Conservation (phyloP, 1,140 invertebrate species). For the Hycleus cichorii region DNA sequence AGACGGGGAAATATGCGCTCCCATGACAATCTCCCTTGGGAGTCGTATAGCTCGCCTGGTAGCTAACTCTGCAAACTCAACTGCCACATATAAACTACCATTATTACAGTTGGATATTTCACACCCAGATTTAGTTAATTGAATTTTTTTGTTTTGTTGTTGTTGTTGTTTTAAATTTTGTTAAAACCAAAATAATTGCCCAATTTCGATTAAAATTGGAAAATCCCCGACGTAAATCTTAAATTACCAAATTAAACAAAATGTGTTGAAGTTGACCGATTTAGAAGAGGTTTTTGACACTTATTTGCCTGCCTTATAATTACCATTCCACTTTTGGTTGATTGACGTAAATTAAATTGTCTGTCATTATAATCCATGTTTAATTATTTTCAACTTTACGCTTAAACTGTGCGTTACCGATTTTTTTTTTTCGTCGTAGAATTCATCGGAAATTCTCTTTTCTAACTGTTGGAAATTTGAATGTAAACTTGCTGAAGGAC, state of each 20-base stretch:
- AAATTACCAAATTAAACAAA: too few relatives aligned
- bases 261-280: too few relatives aligned
- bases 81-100: constrained; percentile 32
- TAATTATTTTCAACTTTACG: constrained; percentile 2
- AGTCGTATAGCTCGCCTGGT: constrained; percentile 32
- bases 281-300: too few relatives aligned
- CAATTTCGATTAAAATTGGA: too few relatives aligned
- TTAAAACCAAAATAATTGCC: too few relatives aligned
- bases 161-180: too few relatives aligned
- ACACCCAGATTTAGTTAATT: constrained; percentile 17
- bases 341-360: constrained; percentile 7
- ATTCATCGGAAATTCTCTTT: too few relatives aligned
- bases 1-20: constrained; percentile 36
- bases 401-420: too few relatives aligned
- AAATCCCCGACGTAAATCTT: too few relatives aligned
- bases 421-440: too few relatives aligned
- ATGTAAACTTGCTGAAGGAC: constrained; percentile 6
- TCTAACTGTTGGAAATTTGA: constrained; percentile 1
- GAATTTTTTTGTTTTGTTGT: constrained; percentile 1
- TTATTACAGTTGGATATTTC: constrained; percentile 29
- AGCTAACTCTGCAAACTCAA: constrained; percentile 26
- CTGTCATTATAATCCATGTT: constrained; percentile 9
- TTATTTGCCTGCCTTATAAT: neutral
- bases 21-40: constrained; percentile 32
- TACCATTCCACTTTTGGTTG: neutral